phyloP scores from a whole-genome alignment of 2,113 vertebrate genomes.

The Epinephelus lanceolatus region DNA sequence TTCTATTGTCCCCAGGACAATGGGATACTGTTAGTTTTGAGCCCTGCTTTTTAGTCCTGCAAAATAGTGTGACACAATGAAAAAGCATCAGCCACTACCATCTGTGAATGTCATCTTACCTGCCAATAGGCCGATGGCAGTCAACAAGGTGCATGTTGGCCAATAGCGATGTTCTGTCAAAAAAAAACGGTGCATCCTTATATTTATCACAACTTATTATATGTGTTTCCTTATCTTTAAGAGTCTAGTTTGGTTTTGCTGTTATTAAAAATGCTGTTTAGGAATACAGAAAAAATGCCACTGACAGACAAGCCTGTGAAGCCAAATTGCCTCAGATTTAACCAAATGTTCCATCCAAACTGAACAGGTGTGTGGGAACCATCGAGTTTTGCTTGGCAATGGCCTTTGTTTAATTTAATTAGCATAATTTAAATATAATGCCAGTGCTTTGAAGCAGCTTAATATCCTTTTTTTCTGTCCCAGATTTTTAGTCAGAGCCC shows the following conservation, averaged over 20 bases:
- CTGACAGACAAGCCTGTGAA: constrained; percentile 31
- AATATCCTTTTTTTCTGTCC: constrained; percentile 45
- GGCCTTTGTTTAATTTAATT: constrained; percentile 60
- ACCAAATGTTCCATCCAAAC: constrained; percentile 59
- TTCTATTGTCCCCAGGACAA: no score
- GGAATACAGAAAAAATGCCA: constrained; percentile 33
- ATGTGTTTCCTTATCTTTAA: neutral
- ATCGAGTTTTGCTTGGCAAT: constrained; percentile 64
- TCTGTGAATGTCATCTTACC: no score
- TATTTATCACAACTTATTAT: neutral
- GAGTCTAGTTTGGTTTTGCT: neutral
- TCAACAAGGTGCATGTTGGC: no score
- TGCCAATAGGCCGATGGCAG: no score
- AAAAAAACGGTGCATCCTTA: no score
- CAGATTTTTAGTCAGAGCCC: constrained; percentile 38
- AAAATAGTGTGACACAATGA: no score
- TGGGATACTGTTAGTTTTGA: no score
- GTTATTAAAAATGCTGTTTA: constrained; percentile 9
- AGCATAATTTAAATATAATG: constrained; percentile 71
- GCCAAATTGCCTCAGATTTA: constrained; percentile 52
- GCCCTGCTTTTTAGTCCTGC: no score
- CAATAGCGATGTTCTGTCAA: no score
- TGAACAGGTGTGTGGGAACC: constrained; percentile 70
- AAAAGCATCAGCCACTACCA: no score
- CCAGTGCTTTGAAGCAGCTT: constrained; percentile 60